Evolutionary conservation across 2,113 vertebrate genomes (phyloP), one percentile per base, ranked within the genome.

Genomic region (Myodes glareolus): DNA sequence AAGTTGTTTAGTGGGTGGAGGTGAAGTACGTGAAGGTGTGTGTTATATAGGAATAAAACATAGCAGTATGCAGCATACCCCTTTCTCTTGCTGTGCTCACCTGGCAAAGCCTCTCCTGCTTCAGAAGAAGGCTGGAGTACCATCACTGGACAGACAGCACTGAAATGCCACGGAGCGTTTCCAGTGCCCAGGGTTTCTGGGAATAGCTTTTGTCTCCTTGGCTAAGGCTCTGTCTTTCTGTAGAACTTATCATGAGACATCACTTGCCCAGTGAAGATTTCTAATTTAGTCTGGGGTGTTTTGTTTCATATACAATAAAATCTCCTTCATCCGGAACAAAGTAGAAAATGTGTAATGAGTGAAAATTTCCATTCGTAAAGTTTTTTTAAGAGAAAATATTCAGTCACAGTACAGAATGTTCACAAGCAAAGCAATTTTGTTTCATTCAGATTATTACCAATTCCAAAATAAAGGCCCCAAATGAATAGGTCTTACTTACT

Each of bases 401-500:
- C 85, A 94, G 3, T 68, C 87, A 89, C 0, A 81, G 47, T 29
- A 85, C 67, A 90, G 76, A 97, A 84, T 90, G 29, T 86, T 96
- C 93, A 98, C 91, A 97, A 70, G 75, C 47, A 86, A 90, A 82
- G 39, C 50, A 94, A 58, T 93, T 95, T 19, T 29, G 81, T 93
- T 93, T 95, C 84, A 88, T 72, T 55, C 82, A 87, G 50, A 76
- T 84, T 81, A 88, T 90, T 95, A 52, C 27, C 91, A 63, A 97
- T 94, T 97, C 73, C 84, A 94, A 93, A 94, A 85, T 94, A 96
- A 97, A 80, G 73, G 47, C 31, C 70, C 65, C 61, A 94, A 42
- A 94, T 92, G 68, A 95, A 70, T 89, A 78, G 58, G 4, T 94
- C 90, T 42, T 58, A 80, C 90, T 73, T 88, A 91, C 78, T 93